phyloP scores from a whole-genome alignment of 37 sponge, comb jelly and placozoan species.

The Hormiphora californensis region DNA sequence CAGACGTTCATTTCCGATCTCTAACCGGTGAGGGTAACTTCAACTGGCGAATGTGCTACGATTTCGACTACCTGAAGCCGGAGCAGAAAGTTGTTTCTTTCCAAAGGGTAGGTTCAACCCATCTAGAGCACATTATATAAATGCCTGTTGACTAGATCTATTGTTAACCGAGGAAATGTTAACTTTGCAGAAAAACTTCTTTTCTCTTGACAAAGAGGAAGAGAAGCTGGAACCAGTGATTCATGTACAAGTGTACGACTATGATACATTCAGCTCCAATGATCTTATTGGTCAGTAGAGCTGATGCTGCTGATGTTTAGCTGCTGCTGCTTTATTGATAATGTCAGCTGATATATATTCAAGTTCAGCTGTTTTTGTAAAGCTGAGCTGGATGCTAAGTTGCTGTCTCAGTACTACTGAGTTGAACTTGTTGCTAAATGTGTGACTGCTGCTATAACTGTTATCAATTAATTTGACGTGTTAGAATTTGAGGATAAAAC shows the following conservation, averaged over 20 bases:
- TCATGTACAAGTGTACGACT: conserved; percentile 33
- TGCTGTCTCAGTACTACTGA: no score
- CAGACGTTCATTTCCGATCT: conserved; percentile 25
- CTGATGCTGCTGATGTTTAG: no score
- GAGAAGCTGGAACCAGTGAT: neutral
- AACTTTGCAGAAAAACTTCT: conserved; percentile 9
- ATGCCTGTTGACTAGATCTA: neutral
- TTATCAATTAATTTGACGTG: no score
- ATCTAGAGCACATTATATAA: neutral
- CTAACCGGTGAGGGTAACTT: conserved; percentile 50
- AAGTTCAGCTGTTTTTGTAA: no score
- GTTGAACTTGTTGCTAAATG: no score
- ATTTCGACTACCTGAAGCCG: conserved; percentile 43
- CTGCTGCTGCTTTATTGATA: no score
- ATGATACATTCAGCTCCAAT: neutral
- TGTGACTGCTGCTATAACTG: no score
- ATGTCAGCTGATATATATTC: no score
- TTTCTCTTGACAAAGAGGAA: neutral
- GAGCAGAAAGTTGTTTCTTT: conserved; percentile 1
- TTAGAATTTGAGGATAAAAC: no score
- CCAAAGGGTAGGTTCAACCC: neutral
- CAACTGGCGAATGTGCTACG: conserved; percentile 45
- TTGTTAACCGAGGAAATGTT: neutral
- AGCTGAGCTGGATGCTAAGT: no score
- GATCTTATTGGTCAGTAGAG: neutral